Base-by-base conservation (phyloP, 2,888 invertebrate genomes). In the Esperia sulphurella region DNA sequence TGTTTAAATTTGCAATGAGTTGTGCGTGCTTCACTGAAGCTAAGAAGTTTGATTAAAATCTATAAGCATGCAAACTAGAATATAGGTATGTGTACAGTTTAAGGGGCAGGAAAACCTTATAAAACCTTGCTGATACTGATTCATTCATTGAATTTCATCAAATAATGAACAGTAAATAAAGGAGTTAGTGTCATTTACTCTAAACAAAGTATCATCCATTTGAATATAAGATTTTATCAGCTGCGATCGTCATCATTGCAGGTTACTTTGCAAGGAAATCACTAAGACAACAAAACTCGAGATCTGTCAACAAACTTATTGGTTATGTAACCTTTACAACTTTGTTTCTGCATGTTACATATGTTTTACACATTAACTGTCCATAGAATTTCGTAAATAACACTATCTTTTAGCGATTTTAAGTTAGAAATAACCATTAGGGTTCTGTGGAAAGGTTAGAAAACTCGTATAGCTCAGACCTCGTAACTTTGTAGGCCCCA, bases 401-500 rank as follows among this genome's bases (percentile, higher is more conserved):
- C 3, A 1, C 5, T 9, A 10, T 43, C 1, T 33, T 9, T 14
- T 13, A 9, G 14, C 14, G 9, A 12, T 14, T 43, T 3, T 13
- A 31, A 12, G 43, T 9, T 1, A 14, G 9, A 43, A 14, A 31
- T 30, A 8, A 13, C 14, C 1, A 14, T 31, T 8, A 41, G 14
- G 14, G 13, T 14, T 14, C 8, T 14, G 9, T 6, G 4, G 14
- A 39, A 31, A 41, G 41, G 39, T 49, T 46, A 51, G 39, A 45
- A 30, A 41, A 21, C 21, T 2, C 21, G 21, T 21, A 21, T 21
- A 43, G n/a, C n/a, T n/a, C 52, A 56, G 62, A 89, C 83, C 92
- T 91, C 52, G 94, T 95, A 29, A 99, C 96, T 94, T 98, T 96
- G 77, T 99, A 99, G 43, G 98, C 98, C 55, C 99, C 99, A 76